Base-by-base conservation (phyloP, 1,140 invertebrate genomes). In the Anthonomus grandis region DNA sequence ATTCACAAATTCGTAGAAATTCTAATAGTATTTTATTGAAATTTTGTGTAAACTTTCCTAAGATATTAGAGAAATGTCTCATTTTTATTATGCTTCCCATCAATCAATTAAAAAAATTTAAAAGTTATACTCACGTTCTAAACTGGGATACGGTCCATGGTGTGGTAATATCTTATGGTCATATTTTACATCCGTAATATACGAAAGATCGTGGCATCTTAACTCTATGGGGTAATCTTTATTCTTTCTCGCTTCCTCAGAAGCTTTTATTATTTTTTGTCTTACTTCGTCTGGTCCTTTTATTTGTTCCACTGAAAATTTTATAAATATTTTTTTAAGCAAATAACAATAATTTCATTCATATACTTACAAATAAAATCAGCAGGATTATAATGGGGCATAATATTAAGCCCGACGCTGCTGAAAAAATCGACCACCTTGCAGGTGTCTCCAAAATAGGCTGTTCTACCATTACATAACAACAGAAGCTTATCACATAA, bases 381-480 rank as follows among this genome's bases (percentile, higher is more conserved):
- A 1, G 90, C 90, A 17, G 90, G 90, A 76, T 92, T 92, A 70
- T 91, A 92, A 72, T 91, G 86, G 2, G 86, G 83, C 64, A 86
- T 78, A 57, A 91, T 83, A 36, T 83, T 80, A 34, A 91, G 80
- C 49, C 87, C 89, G 42, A 91, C 80, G 51, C 77, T 79, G 58
- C 81, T 80, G 67, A 93, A 92, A 70, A 89, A 89, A 57, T 87
- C 81, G 17, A 90, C 82, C 44, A 91, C 86, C 69, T 86, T 83
- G 49, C 81, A 76, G n/a, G 84, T 83, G 57, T 85, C 79, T 2
- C 90, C 90, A 71, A 88, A 91, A 70, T 90, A 93, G 1, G 87
- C 88, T 24, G 89, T 86, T 67, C 87, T 81, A 34, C 90, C 89
- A 57, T 85, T 82, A 64, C 85, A 86, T 10, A 93, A 74, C 18